A percentile compares a stretch with the other conserved stretches of the same genome.
Conservation (phyloP, 2,113 vertebrate genomes). For the Lophotis ruficrista region DNA sequence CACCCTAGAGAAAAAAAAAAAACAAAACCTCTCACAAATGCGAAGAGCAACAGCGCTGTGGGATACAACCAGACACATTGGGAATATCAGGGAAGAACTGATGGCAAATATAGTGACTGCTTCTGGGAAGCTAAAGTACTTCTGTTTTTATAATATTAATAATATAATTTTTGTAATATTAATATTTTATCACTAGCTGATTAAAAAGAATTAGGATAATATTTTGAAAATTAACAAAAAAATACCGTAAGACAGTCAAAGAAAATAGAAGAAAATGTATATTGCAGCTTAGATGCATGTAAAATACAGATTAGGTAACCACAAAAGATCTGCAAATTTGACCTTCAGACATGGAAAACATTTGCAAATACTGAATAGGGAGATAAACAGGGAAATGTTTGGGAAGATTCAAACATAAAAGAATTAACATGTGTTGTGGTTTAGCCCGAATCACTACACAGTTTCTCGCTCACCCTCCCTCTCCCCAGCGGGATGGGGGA, state of each 20-base stretch:
- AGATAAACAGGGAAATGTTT: constrained; percentile 1
- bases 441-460: too few species aligned
- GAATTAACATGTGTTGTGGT: constrained; percentile 7
- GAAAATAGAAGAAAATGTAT: background rate
- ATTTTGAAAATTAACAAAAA: background rate
- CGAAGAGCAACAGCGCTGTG: background rate
- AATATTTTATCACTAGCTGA: background rate
- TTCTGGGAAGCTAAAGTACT: background rate
- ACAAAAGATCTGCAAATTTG: background rate
- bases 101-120: background rate
- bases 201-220: background rate
- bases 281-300: background rate
- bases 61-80: background rate
- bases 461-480: too few species aligned
- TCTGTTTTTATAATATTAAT: background rate
- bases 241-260: background rate
- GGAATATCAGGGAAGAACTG: background rate
- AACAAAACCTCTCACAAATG: background rate
- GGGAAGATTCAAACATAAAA: background rate
- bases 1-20: background rate
- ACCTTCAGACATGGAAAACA: background rate
- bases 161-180: background rate
- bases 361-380: background rate
- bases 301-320: background rate
- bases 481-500: too few species aligned